Evolutionary conservation across 1,140 invertebrate genomes (phyloP).

Genomic region (Probaryconus sp.): DNA sequence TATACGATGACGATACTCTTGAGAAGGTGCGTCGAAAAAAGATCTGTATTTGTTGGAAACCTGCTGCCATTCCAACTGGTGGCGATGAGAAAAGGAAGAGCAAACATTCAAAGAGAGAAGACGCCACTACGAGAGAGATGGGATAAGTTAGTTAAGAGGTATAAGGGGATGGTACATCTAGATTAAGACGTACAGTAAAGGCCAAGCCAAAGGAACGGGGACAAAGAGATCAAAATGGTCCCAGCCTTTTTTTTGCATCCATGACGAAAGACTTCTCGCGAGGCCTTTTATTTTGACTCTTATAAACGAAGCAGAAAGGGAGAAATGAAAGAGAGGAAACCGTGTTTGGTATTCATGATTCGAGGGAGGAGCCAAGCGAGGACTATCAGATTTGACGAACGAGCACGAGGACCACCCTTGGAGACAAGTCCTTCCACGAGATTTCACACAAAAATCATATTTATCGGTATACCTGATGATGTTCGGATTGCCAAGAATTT

Average conservation of each 20-base stretch:
- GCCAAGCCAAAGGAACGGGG: conserved; percentile 15
- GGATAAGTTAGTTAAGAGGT: conserved; percentile 64
- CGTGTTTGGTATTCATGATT: conserved; percentile 51
- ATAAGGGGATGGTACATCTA: conserved; percentile 65
- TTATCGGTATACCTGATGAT: conserved; percentile 71
- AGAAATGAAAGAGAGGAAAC: too few species aligned
- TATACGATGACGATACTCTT: conserved; percentile 62
- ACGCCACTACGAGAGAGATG: conserved; percentile 53
- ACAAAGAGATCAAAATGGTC: conserved; percentile 47
- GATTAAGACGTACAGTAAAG: conserved; percentile 69
- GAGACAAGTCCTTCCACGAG: conserved; percentile 69
- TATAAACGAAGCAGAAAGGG: too few species aligned
- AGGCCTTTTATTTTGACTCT: conserved; percentile 30
- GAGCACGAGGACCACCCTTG: conserved; percentile 74
- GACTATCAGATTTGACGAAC: conserved; percentile 71
- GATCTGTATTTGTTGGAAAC: conserved; percentile 65
- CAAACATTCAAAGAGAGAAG: conserved; percentile 24
- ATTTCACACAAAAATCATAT: conserved; percentile 75
- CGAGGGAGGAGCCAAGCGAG: conserved; percentile 66
- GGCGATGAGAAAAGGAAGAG: conserved; percentile 22
- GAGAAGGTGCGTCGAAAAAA: conserved; percentile 56
- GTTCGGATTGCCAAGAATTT: conserved; percentile 43
- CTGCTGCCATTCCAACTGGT: conserved; percentile 59
- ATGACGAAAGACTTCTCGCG: conserved; percentile 65
- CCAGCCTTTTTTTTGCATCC: conserved; percentile 51